phyloP scores from a whole-genome alignment of 2,113 vertebrate species.

The Condylura cristata region DNA sequence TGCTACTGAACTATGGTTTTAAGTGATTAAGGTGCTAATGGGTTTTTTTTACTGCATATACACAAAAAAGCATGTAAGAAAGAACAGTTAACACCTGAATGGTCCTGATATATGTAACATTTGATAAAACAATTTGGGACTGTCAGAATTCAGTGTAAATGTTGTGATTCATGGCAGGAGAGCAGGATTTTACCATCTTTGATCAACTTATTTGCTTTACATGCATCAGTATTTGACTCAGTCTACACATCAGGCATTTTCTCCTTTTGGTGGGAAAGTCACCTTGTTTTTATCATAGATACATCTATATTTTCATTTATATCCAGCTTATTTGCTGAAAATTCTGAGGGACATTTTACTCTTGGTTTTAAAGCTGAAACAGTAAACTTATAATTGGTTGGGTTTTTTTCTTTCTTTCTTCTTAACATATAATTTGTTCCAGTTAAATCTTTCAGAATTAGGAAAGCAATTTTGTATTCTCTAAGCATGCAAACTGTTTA shows the following conservation, averaged over 20 bases:
- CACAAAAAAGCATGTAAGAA: not conserved
- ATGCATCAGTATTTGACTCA: not conserved
- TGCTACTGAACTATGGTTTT: not conserved
- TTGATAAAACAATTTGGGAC: not conserved
- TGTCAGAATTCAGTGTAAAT: not conserved
- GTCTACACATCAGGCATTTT: not conserved
- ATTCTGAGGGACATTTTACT: not conserved
- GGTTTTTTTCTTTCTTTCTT: not conserved
- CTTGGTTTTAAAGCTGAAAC: not conserved
- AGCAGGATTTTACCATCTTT: not conserved
- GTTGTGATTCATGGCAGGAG: not conserved
- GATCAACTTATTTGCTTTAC: not conserved
- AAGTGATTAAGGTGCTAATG: not conserved
- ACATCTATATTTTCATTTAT: not conserved
- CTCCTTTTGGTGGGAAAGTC: not conserved
- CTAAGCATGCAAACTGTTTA: not conserved
- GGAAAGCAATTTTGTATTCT: not conserved
- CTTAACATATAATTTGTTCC: not conserved
- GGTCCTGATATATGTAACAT: not conserved
- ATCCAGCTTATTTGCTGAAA: not conserved
- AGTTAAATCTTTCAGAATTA: not conserved
- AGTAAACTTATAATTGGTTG: not conserved
- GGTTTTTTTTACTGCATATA: too few species aligned
- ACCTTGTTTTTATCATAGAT: not conserved
- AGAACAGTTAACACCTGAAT: not conserved